Evolutionary conservation across 2,888 invertebrate species (phyloP).

Genomic region (Sinopyrophorus schimmeli): DNA sequence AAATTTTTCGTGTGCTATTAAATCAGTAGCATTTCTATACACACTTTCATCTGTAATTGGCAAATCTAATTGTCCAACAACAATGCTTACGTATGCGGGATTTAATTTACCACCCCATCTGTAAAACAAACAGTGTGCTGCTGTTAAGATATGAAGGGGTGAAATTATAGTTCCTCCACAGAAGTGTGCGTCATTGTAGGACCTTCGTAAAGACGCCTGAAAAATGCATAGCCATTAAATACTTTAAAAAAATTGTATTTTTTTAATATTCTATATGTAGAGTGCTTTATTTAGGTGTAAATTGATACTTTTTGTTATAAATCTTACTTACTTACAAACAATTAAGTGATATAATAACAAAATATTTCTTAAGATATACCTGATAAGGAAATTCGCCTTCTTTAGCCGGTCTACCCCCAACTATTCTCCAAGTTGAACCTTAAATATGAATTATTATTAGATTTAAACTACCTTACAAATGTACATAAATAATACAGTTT

Average conservation of each 20-base stretch:
- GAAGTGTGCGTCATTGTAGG: constrained; percentile 43
- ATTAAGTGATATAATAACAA: neutral
- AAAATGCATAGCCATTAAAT: too few species aligned
- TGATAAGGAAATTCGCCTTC: constrained; percentile 40
- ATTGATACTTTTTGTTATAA: neutral
- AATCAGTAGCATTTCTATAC: constrained; percentile 36
- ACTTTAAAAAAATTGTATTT: neutral
- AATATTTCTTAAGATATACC: constrained; percentile 31
- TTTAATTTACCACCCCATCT: constrained; percentile 41
- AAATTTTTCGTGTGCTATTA: constrained; percentile 37
- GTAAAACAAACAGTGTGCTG: constrained; percentile 44
- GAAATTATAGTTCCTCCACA: constrained; percentile 42
- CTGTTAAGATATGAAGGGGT: constrained; percentile 39
- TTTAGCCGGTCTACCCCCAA: constrained; percentile 37
- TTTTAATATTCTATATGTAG: neutral
- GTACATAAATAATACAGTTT: too few species aligned
- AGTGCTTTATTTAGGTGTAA: neutral
- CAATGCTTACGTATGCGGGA: constrained; percentile 35
- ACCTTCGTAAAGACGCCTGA: constrained; percentile 41
- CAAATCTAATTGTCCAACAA: constrained; percentile 38
- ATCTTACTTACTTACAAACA: neutral
- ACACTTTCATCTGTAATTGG: constrained; percentile 27
- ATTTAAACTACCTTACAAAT: constrained; percentile 3
- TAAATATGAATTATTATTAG: constrained; percentile 2
- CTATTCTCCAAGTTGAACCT: constrained; percentile 28